phyloP scores from a whole-genome alignment of 2,888 invertebrate species.

The Pyrgus malvae region DNA sequence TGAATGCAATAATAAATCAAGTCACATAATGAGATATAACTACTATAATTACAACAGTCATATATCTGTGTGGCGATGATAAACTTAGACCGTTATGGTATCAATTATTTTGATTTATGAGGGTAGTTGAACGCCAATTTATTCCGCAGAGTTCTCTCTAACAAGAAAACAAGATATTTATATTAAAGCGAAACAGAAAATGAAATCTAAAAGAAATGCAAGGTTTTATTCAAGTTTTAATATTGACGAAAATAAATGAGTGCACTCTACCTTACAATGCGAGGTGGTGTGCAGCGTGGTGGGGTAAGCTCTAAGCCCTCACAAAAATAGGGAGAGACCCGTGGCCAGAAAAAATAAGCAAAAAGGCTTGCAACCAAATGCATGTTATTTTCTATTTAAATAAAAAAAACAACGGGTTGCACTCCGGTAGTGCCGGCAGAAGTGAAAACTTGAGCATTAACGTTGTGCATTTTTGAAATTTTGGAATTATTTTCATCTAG shows the following conservation, averaged over 20 bases:
- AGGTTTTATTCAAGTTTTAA: not conserved
- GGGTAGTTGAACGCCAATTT: conserved; percentile 1
- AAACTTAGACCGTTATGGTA: conserved; percentile 4
- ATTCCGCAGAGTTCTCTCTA: conserved; percentile 4
- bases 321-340: too few species aligned
- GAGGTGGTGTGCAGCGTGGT: too few species aligned
- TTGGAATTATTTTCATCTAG: too few species aligned
- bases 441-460: too few species aligned
- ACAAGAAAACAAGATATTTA: not conserved
- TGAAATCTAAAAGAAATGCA: not conserved
- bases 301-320: too few species aligned
- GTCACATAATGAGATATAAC: not conserved
- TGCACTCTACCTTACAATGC: not conserved
- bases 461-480: too few species aligned
- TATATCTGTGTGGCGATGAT: conserved; percentile 1
- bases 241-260: not conserved
- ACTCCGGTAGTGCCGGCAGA: too few species aligned
- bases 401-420: too few species aligned
- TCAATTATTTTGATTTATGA: conserved; percentile 18
- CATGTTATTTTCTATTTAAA: too few species aligned
- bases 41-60: not conserved
- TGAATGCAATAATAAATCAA: not conserved
- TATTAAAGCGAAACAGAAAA: not conserved
- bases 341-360: too few species aligned
- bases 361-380: too few species aligned